Percentiles rank a stretch among this genome's conserved stretches.
Evolutionary conservation across 2,113 vertebrate genomes (phyloP).

Genomic region (cat (Felis catus)): F.catus_Fca126_mat1.0 CM031413.1:12079001-12079500

Average conservation of each 20-base stretch:
- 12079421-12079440: too few relatives aligned
- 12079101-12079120: constrained; percentile 97
- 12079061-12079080: constrained; percentile 99
- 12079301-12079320: not conserved
- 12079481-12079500: not conserved
- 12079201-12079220: constrained; percentile 95
- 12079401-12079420: not conserved
- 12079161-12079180: constrained; percentile 99
- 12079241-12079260: not conserved
- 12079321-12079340: not conserved
- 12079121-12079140: constrained; percentile 98
- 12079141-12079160: constrained; percentile 99
- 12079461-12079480: fast-evolving
- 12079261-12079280: not conserved
- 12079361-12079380: too few relatives aligned
- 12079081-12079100: constrained; percentile 98
- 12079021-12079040: not conserved
- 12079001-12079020: not conserved
- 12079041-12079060: not conserved
- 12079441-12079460: not conserved
- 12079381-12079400: not conserved
- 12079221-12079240: not conserved
- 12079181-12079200: constrained; percentile 98
- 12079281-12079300: not conserved
- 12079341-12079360: fast-evolving